Evolutionary conservation across 2,797 vertebrate species (phyloP).

Genomic region (Loriculus beryllinus): DNA sequence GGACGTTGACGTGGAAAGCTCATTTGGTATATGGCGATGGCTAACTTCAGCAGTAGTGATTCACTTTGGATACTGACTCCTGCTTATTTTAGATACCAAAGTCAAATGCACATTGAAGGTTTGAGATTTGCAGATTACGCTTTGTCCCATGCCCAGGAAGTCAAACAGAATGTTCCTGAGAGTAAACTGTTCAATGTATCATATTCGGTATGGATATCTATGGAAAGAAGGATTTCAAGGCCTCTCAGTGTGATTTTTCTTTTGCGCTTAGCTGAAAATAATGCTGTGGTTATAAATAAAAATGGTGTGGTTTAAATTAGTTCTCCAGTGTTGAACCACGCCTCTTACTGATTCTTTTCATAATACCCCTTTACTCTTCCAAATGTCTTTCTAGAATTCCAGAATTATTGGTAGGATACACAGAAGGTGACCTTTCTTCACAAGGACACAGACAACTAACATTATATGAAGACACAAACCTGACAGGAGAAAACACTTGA

Average conservation of each 20-base stretch:
- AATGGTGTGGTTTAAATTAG: not conserved
- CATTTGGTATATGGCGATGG: fast-evolving
- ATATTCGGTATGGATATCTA: fast-evolving
- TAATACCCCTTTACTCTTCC: conserved; percentile 1
- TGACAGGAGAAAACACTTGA: conserved; percentile 90
- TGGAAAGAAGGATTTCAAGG: not conserved
- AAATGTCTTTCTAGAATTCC: conserved; percentile 77
- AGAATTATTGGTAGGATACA: conserved; percentile 84
- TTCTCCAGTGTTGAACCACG: not conserved
- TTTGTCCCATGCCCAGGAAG: not conserved
- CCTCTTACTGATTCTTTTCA: not conserved
- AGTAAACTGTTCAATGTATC: not conserved
- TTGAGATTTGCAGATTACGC: not conserved
- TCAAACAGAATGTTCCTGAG: not conserved
- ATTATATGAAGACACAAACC: conserved; percentile 87
- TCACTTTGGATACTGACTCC: not conserved
- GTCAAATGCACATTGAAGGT: not conserved
- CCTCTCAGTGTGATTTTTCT: not conserved
- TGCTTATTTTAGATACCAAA: not conserved
- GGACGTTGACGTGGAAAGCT: fast-evolving
- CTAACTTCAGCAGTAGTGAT: not conserved
- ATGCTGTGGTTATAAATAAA: not conserved
- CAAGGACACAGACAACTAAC: conserved; percentile 89
- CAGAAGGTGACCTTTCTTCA: conserved; percentile 88
- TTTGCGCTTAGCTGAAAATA: not conserved